phyloP scores from a whole-genome alignment of 2,888 invertebrate species.

The Hypselothyrea guttata region DNA sequence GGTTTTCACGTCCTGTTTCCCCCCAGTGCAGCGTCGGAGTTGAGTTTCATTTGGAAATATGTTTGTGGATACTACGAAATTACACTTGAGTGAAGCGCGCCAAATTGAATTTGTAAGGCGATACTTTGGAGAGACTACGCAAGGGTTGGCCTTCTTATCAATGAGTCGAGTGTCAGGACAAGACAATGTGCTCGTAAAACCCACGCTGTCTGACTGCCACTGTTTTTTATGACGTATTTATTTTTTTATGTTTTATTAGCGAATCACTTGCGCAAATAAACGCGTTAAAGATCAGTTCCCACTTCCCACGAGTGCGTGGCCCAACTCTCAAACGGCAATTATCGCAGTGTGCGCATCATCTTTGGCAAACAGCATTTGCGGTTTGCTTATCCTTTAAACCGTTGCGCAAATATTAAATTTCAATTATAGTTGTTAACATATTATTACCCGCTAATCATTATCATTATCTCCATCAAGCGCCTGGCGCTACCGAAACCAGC shows the following conservation, averaged over 20 bases:
- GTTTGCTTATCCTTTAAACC: constrained; percentile 79
- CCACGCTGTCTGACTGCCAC: constrained; percentile 36
- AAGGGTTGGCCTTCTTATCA: constrained; percentile 63
- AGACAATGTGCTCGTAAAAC: constrained; percentile 62
- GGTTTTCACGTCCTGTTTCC: constrained; percentile 40
- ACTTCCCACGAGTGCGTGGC: no score
- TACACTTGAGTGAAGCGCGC: constrained; percentile 80
- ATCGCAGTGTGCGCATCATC: constrained; percentile 60
- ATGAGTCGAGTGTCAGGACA: constrained; percentile 27
- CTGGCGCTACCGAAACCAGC: constrained; percentile 39
- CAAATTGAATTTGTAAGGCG: constrained; percentile 78
- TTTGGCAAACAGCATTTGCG: constrained; percentile 64
- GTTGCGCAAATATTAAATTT: constrained; percentile 82
- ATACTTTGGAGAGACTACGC: constrained; percentile 58
- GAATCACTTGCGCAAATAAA: constrained; percentile 73
- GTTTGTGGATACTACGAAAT: constrained; percentile 58
- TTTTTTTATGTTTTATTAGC: constrained; percentile 57
- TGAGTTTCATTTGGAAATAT: constrained; percentile 73
- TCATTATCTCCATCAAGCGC: constrained; percentile 44
- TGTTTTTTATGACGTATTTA: constrained; percentile 43
- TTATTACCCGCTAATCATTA: constrained; percentile 65
- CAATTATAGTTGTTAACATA: constrained; percentile 80
- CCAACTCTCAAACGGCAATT: no score
- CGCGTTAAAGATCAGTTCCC: constrained; percentile 31
- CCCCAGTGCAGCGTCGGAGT: constrained; percentile 57